These are phyloP conservation scores for Torymus texanus DNA, from an alignment of 2,888 invertebrate genomes.

Conservation along the genomic window DNA sequence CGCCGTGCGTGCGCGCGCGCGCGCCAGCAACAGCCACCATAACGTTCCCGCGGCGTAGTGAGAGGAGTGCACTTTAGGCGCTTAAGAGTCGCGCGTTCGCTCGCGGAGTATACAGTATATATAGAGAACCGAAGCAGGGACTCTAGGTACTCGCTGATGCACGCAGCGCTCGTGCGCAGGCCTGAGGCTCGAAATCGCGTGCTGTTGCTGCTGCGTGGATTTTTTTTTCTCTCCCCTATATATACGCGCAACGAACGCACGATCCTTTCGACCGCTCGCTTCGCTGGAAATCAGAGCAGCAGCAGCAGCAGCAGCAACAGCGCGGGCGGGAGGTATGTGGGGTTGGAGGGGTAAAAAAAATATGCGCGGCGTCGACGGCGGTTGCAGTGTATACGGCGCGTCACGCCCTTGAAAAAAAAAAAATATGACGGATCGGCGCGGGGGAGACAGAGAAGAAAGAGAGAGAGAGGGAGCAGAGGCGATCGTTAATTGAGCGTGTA, in stretches of 20 bases:
- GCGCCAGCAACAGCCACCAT: background rate
- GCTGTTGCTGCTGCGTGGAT: constrained; percentile 8
- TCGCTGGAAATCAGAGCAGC: constrained; percentile 39
- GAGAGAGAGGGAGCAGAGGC: background rate
- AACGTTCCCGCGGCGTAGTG: background rate
- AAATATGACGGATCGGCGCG: background rate
- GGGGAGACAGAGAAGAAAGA: background rate
- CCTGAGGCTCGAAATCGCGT: constrained; percentile 41
- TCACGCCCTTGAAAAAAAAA: constrained; percentile 15
- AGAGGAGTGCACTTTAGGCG: constrained; percentile 31
- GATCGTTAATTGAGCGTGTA: constrained; percentile 51
- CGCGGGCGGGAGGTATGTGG: background rate
- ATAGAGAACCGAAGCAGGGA: constrained; percentile 16
- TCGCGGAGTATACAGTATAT: too few relatives aligned
- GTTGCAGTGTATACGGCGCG: constrained; percentile 1
- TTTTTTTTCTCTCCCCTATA: background rate
- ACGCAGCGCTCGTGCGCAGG: constrained; percentile 21
- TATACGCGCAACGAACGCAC: too few relatives aligned
- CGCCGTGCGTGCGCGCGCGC: background rate
- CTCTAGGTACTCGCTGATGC: constrained; percentile 45
- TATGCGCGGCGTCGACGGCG: background rate
- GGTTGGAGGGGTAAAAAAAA: background rate
- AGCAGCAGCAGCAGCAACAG: constrained; percentile 37
- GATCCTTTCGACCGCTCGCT: background rate
- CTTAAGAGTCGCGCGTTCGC: constrained; percentile 8